phyloP scores from a whole-genome alignment of 2,888 invertebrate species.

The Lysandra bellargus region DNA sequence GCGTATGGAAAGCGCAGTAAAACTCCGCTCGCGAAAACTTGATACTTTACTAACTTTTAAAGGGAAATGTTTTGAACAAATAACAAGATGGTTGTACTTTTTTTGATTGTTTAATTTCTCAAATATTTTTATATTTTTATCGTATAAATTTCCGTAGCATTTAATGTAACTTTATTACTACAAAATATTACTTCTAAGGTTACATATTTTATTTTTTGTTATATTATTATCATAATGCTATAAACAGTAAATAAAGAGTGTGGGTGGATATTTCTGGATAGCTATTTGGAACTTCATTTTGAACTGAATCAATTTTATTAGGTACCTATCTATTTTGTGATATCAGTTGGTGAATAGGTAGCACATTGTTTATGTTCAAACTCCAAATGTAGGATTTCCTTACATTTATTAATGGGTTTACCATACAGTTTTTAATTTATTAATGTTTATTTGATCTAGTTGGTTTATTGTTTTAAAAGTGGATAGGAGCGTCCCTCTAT shows the following conservation, averaged over 20 bases:
- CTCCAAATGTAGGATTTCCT: too few relatives aligned
- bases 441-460: neutral
- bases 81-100: constrained; percentile 39
- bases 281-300: too few relatives aligned
- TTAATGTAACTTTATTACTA: too few relatives aligned
- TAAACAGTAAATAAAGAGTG: too few relatives aligned
- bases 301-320: too few relatives aligned
- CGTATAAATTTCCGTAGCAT: neutral
- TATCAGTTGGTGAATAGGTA: too few relatives aligned
- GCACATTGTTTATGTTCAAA: too few relatives aligned
- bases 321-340: too few relatives aligned
- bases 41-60: constrained; percentile 68
- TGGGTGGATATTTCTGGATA: neutral
- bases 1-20: constrained; percentile 70
- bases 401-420: too few relatives aligned
- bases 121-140: constrained; percentile 1
- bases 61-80: constrained; percentile 44
- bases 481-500: neutral
- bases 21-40: constrained; percentile 63
- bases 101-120: neutral
- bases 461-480: neutral
- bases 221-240: too few relatives aligned
- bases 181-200: neutral
- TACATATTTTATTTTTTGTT: too few relatives aligned
- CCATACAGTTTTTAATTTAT: neutral